phyloP scores from a whole-genome alignment of 1,140 invertebrate species.

The Drosophila parabipectinata region DNA sequence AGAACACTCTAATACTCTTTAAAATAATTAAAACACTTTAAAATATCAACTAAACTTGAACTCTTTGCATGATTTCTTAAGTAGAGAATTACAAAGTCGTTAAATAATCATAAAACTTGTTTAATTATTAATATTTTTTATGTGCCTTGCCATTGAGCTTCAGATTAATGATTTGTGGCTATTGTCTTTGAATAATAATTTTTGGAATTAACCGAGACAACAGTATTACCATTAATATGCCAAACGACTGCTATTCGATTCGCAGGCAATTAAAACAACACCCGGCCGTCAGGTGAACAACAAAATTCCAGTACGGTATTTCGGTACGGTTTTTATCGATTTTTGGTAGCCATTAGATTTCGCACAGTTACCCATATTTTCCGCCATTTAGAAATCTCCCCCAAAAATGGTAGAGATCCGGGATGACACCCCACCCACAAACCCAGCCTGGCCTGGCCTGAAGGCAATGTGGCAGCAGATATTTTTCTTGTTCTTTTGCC shows the following conservation, averaged over 20 bases:
- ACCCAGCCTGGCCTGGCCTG: background rate
- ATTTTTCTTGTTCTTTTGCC: constrained; percentile 73
- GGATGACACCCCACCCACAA: constrained; percentile 2
- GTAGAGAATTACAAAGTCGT: constrained; percentile 3
- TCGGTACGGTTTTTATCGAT: constrained; percentile 64
- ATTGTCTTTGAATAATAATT: constrained; percentile 37
- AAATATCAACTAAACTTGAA: background rate
- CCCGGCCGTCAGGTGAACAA: constrained; percentile 28
- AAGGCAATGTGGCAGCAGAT: constrained; percentile 78
- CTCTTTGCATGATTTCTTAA: background rate
- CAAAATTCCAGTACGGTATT: constrained; percentile 6
- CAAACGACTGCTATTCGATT: constrained; percentile 19
- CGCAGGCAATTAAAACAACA: constrained; percentile 52
- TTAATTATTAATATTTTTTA: constrained; percentile 30
- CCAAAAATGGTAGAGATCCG: constrained; percentile 30
- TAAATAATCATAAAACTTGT: constrained; percentile 11
- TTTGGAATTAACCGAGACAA: constrained; percentile 31
- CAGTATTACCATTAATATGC: constrained; percentile 31
- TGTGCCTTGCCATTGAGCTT: constrained; percentile 26
- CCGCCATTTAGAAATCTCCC: constrained; percentile 71
- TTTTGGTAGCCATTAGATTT: constrained; percentile 80
- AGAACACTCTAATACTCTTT: constrained; percentile 3
- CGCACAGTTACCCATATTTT: constrained; percentile 82
- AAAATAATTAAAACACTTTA: background rate
- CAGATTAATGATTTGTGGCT: constrained; percentile 26